Conservation (phyloP, 2,888 invertebrate genomes). For the Panzeria rudis region DNA sequence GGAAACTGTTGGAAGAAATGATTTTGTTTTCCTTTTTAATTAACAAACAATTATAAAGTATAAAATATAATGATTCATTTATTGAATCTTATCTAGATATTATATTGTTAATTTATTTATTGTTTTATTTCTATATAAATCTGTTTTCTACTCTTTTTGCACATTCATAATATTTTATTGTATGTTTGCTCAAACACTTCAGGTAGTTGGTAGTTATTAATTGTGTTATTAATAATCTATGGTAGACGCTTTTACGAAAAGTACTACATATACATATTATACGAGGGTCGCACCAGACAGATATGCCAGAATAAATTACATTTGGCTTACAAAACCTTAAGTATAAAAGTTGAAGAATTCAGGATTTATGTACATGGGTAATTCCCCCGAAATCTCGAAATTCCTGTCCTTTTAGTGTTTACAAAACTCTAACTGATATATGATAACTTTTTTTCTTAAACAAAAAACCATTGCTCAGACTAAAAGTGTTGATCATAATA, state of each 20-base stretch:
- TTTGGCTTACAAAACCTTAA: too few relatives aligned
- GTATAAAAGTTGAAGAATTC: too few relatives aligned
- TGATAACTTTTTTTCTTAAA: too few relatives aligned
- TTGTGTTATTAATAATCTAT: background rate
- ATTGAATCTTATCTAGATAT: slow-evolving; percentile 50
- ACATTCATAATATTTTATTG: slow-evolving; percentile 8
- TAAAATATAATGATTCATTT: slow-evolving; percentile 40
- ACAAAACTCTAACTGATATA: too few relatives aligned
- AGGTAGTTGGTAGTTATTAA: slow-evolving; percentile 10
- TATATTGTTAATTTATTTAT: slow-evolving; percentile 54
- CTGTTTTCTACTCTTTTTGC: slow-evolving; percentile 59
- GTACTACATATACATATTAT: background rate
- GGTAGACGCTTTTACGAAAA: background rate
- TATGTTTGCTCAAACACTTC: slow-evolving; percentile 27
- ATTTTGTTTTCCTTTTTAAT: background rate
- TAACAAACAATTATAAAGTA: slow-evolving; percentile 8
- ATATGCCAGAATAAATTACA: background rate
- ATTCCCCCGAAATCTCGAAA: too few relatives aligned
- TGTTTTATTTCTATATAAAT: slow-evolving; percentile 68
- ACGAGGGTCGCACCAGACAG: background rate
- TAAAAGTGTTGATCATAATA: too few relatives aligned
- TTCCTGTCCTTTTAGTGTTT: too few relatives aligned
- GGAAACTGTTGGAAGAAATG: slow-evolving; percentile 86
- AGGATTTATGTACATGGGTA: too few relatives aligned
- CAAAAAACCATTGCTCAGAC: too few relatives aligned